Evolutionary conservation across 2,888 invertebrate genomes (phyloP).

Genomic region (Raillietiella orientalis): DNA sequence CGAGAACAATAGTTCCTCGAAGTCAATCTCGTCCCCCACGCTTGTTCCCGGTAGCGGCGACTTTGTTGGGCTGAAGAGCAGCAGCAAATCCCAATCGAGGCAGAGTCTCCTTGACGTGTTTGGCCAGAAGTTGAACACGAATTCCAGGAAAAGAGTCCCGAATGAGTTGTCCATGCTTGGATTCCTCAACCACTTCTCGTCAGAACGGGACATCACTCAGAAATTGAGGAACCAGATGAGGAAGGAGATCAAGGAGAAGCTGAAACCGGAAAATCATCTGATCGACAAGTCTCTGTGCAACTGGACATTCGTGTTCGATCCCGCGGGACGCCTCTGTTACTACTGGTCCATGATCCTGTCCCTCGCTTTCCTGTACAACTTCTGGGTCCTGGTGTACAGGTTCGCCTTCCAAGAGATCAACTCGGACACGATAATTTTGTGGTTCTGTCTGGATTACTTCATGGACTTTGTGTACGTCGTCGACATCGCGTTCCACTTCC

Average conservation of each 20-base stretch:
- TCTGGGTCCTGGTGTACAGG: constrained; percentile 93
- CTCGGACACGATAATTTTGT: constrained; percentile 25
- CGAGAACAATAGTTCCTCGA: no score
- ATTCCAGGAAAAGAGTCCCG: no score
- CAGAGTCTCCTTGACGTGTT: no score
- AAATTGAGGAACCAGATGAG: background rate
- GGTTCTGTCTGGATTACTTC: constrained; percentile 90
- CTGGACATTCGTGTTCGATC: constrained; percentile 94
- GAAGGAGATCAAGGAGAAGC: background rate
- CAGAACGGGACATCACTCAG: background rate
- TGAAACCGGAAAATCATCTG: background rate
- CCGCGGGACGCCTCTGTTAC: constrained; percentile 79
- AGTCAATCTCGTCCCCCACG: no score
- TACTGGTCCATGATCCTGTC: constrained; percentile 94
- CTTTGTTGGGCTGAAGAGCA: no score
- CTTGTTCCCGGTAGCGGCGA: no score
- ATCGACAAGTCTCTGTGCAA: constrained; percentile 14
- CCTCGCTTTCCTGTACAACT: constrained; percentile 79
- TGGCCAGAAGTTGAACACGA: no score
- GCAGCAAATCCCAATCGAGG: constrained; percentile 20
- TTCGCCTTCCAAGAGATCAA: constrained; percentile 93
- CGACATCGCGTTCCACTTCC: constrained; percentile 88
- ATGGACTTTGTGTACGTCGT: constrained; percentile 82
- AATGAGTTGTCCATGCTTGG: no score
- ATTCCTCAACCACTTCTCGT: no score